Evolutionary conservation across 2,888 invertebrate species (phyloP).

Genomic region (Strigamia transsilvanica): DNA sequence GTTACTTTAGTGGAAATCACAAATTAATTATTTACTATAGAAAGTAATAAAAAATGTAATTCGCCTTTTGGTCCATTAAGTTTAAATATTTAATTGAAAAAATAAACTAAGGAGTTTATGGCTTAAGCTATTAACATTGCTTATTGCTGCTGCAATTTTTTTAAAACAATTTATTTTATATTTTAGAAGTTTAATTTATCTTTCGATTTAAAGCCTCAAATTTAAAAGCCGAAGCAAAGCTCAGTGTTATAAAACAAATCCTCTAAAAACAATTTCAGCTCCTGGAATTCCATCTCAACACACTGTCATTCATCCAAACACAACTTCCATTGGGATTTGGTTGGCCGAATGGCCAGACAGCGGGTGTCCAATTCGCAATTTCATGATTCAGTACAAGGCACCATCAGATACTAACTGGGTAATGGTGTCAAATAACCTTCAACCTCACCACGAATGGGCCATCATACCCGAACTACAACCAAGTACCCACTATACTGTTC

Average conservation of each 20-base stretch:
- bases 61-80: neutral
- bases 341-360: constrained; percentile 50
- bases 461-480: constrained; percentile 50
- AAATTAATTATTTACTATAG: neutral
- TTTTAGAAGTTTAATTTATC: neutral
- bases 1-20: neutral
- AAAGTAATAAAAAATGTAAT: neutral
- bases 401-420: constrained; percentile 38
- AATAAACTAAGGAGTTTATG: neutral
- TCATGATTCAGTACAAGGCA: constrained; percentile 51
- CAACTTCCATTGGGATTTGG: constrained; percentile 35
- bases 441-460: constrained; percentile 50
- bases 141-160: neutral
- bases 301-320: constrained; percentile 41
- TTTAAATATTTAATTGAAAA: neutral
- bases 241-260: constrained; percentile 18
- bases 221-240: neutral
- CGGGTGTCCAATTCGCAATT: constrained; percentile 53
- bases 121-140: constrained; percentile 1
- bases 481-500: constrained; percentile 21
- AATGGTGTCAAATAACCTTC: constrained; percentile 51
- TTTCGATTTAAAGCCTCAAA: neutral
- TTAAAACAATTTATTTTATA: neutral
- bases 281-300: constrained; percentile 41
- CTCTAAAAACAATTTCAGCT: constrained; percentile 43